These are phyloP conservation scores for Tarsius wallacei DNA, from an alignment of 2,797 vertebrate genomes.

Conservation along the genomic window DNA sequence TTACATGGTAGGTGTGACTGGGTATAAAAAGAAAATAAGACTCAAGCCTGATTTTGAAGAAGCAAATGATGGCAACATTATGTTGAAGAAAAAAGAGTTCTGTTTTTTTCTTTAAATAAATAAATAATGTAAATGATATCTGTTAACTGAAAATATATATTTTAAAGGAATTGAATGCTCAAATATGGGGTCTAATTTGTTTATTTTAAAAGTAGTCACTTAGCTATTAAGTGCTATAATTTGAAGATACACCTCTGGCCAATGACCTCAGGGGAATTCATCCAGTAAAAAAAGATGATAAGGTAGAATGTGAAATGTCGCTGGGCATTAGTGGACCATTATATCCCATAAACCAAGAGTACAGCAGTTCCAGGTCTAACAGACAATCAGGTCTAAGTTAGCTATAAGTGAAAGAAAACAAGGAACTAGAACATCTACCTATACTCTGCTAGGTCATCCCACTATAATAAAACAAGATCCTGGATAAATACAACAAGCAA, in stretches of 20 bases:
- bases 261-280: neutral
- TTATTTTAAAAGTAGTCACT: neutral
- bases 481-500: neutral
- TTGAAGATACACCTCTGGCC: constrained; percentile 23
- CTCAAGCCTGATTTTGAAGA: constrained; percentile 17
- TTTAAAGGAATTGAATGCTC: constrained; percentile 36
- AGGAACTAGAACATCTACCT: neutral
- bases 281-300: neutral
- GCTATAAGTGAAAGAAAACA: neutral
- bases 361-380: neutral
- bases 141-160: constrained; percentile 14
- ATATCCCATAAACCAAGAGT: neutral
- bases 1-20: neutral
- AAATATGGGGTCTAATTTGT: neutral
- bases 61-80: neutral
- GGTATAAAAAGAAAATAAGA: neutral
- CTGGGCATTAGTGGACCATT: neutral
- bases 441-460: neutral
- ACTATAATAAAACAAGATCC: neutral
- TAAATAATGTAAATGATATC: neutral
- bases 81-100: neutral
- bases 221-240: neutral
- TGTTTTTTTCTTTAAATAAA: constrained; percentile 32
- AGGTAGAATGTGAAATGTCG: neutral
- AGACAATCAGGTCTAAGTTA: neutral